Evolutionary conservation across 2,797 vertebrate genomes (phyloP), one percentile per base, ranked within the genome.

Genomic region (Meriones psammophilus): DNA sequence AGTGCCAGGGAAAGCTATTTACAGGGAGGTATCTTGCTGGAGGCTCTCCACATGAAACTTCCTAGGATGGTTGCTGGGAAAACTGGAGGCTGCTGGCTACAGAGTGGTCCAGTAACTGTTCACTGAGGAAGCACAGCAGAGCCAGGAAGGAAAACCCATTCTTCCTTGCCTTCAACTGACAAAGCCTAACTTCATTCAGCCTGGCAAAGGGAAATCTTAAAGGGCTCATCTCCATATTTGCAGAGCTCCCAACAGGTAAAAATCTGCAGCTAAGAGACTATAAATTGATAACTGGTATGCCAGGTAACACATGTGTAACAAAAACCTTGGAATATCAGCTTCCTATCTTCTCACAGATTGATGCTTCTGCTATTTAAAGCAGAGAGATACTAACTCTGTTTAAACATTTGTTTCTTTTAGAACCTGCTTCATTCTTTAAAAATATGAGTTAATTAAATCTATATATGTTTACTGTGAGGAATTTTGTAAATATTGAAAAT

Each of bases 401-500:
- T 83, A 91, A 96, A 88, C 9, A 86, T 28, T 69, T 1, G 1
- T 81, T 96, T 36, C 28, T 69, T 95, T 95, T 84, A 93, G 42
- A 91, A 93, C 20, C 33, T 56, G 17, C 36, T 91, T 88, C 26
- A 73, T 54, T 93, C 46, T 79, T 80, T 66, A 79, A 91, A 92
- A 94, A 54, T 22, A 39, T 3, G 76, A 91, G 36, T 60, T n/a
- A 60, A 54, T 89, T 87, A 91, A 73, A 66, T 95, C 36, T 62
- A 81, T 81, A 54, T 36, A 69, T 77, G 39, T 92, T 91, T 77
- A 71, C 17, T 68, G 56, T 3, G 46, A 5, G 77, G 20, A 89
- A 81, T 88, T 91, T 91, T 88, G 56, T 12, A 96, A 95, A 95
- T 90, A 78, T 30, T 60, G 58, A 93, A 90, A 95, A 87, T 36